phyloP scores from a whole-genome alignment of 2,797 vertebrate genomes.

The Coccyzus lansbergi region DNA sequence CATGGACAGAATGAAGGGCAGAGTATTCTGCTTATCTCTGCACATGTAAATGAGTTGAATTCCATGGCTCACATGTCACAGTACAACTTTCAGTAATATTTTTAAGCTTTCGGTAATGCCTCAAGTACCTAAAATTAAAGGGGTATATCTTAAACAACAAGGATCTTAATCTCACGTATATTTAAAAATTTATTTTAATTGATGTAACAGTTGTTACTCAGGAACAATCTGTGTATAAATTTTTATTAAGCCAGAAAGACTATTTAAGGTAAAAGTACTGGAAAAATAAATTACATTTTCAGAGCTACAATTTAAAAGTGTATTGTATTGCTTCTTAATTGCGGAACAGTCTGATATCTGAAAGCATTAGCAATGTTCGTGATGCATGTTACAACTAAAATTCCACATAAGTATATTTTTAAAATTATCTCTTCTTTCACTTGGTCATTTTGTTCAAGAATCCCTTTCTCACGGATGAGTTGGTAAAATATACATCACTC shows the following conservation, averaged over 20 bases:
- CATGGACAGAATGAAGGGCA: neutral
- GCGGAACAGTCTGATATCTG: neutral
- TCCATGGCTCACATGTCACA: constrained; percentile 13
- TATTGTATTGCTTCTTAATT: neutral
- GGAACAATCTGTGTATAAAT: neutral
- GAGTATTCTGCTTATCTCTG: neutral
- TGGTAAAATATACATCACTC: constrained; percentile 11
- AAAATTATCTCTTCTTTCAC: neutral
- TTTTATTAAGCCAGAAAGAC: neutral
- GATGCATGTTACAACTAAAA: neutral
- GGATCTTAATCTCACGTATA: neutral
- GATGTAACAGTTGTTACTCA: neutral
- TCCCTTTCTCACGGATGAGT: neutral
- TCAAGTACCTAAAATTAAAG: constrained; percentile 32
- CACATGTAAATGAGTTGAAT: neutral
- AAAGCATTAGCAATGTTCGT: neutral
- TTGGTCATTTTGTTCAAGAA: constrained; percentile 15
- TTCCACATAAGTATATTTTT: constrained; percentile 16
- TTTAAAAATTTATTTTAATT: neutral
- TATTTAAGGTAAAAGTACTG: neutral
- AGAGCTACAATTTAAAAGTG: neutral
- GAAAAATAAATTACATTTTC: neutral
- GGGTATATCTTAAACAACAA: neutral
- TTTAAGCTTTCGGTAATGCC: neutral
- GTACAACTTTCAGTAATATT: neutral